phyloP scores from a whole-genome alignment of 1,140 invertebrate species.

The Drosophila micromelanica region DNA sequence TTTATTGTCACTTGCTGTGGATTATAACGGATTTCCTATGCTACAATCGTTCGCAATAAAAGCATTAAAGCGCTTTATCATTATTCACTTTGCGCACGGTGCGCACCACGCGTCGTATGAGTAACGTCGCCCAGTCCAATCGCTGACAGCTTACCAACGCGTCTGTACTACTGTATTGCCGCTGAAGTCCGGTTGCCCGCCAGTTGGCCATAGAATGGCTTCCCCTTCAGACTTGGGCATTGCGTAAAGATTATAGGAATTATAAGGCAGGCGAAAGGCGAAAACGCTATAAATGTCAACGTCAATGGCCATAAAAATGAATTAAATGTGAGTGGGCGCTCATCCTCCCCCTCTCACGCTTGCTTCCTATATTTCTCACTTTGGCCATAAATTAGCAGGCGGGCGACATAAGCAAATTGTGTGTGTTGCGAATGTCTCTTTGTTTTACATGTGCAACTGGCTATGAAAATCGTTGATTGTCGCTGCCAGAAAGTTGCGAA shows the following conservation, averaged over 20 bases:
- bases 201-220: conserved; percentile 26
- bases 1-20: conserved; percentile 81
- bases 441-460: conserved; percentile 77
- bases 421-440: conserved; percentile 46
- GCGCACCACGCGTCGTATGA: conserved; percentile 60
- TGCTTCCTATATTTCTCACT: background rate
- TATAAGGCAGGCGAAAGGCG: conserved; percentile 57
- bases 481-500: conserved; percentile 66
- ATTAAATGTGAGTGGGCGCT: conserved; percentile 45
- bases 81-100: conserved; percentile 76
- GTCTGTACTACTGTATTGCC: background rate
- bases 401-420: conserved; percentile 61
- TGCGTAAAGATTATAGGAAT: conserved; percentile 73
- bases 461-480: conserved; percentile 82
- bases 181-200: conserved; percentile 13
- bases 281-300: conserved; percentile 73
- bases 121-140: conserved; percentile 25
- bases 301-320: conserved; percentile 68
- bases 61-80: conserved; percentile 79
- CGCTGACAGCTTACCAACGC: conserved; percentile 22
- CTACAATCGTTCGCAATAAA: conserved; percentile 78
- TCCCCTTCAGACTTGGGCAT: conserved; percentile 30
- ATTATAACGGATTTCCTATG: conserved; percentile 78
- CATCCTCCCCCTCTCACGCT: background rate
- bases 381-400: conserved; percentile 58